Evolutionary conservation across 2,888 invertebrate species (phyloP), one percentile per base, ranked within the genome.

Genomic region (Parnassius smintheus): DNA sequence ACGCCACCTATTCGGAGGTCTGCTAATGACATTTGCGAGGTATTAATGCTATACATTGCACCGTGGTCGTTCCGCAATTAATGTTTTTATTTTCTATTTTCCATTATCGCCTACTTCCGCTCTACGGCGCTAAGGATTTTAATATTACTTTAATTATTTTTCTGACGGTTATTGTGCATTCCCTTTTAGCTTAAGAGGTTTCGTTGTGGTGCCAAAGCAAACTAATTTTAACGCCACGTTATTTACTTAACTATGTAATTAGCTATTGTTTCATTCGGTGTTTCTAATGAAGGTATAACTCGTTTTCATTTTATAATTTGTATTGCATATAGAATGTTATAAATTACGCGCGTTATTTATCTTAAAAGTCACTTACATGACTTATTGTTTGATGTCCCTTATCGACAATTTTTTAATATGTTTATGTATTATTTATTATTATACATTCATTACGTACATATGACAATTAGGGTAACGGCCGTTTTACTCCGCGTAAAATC

Each of bases 11-110:
- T 59, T 53, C 58, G 67, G 73, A 74, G 72, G 69, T 71, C 74
- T 72, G 68, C 78, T 83, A 83, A 83, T 82, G 82, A 79, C 78
- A 80, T 83, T 82, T 75, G 73, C 76, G 65, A 76, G 75, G 75
- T 76, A 78, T 73, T 75, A 76, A 76, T 65, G 67, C 68, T 62
- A 65, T 67, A 69, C 66, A 63, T 64, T 68, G 62, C 66, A 64
- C 58, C 62, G 65, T 65, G 64, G 59, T 56, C 64, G 59, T 56
- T 64, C 60, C 41, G 56, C 64, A 60, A 60, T 60, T 64, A 56
- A 56, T 51, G 51, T 64, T 64, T 63, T 64, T 60, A 60, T 64
- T 64, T 64, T 64, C 64, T 60, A 60, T 64, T 64, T 59, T 56
- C 64, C 53, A 64, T 64, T 64, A 64, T 64, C 64, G 64, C 59